Percentiles rank a stretch among this genome's conserved stretches.
phyloP scores from a whole-genome alignment of 2,113 vertebrate species.

The Glaucomys volans region DNA sequence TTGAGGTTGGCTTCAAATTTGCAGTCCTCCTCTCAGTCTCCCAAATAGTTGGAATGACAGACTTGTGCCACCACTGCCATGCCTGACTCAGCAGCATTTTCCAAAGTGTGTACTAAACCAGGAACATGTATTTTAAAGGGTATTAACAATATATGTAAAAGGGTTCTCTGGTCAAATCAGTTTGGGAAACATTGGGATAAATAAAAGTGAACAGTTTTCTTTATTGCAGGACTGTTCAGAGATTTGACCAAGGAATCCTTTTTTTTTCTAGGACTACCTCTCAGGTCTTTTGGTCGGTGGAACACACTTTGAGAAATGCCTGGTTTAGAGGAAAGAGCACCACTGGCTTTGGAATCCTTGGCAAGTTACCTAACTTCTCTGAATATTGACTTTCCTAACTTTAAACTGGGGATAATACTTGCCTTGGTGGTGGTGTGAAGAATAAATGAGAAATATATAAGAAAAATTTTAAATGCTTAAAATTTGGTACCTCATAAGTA shows the following conservation, averaged over 20 bases:
- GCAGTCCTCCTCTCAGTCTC: no score
- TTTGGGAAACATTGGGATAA: conserved; percentile 70
- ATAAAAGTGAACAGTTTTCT: conserved; percentile 80
- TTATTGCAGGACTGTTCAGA: conserved; percentile 82
- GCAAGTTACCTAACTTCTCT: conserved; percentile 83
- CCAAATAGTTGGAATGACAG: no score
- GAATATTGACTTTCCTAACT: conserved; percentile 77
- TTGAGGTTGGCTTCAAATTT: no score
- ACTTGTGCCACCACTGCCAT: no score
- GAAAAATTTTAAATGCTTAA: conserved; percentile 30
- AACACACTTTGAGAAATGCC: conserved; percentile 85
- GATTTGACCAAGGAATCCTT: conserved; percentile 85
- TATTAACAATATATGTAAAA: conserved; percentile 73
- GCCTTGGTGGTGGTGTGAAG: conserved; percentile 83
- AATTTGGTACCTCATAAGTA: conserved; percentile 30
- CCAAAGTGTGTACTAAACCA: conserved; percentile 81
- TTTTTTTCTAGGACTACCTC: conserved; percentile 82
- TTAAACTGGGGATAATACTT: conserved; percentile 80
- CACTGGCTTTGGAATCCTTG: conserved; percentile 83
- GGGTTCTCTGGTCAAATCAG: conserved; percentile 84
- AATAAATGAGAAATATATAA: conserved; percentile 74
- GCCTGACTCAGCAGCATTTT: conserved; percentile 66
- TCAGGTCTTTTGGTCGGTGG: conserved; percentile 84
- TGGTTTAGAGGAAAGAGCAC: conserved; percentile 83
- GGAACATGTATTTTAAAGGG: conserved; percentile 64